A percentile compares a stretch with the other conserved stretches of the same genome.
These are phyloP conservation scores for Melanotaenia duboulayi DNA, from an alignment of 2,113 vertebrate genomes.

Conservation along the genomic window DNA sequence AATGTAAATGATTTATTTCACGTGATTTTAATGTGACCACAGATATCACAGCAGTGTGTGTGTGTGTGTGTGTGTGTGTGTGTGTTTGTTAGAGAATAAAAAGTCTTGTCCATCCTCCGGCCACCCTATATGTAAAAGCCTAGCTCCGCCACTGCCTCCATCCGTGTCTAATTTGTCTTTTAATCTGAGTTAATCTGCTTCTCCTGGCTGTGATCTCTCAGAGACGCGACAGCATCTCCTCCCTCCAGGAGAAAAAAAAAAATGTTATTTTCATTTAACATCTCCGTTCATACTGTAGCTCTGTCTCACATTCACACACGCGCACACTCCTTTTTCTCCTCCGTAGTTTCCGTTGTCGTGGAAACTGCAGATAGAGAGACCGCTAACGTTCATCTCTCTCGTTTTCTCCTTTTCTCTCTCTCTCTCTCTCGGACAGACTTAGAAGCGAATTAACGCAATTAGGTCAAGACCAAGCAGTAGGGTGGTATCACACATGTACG, in stretches of 20 bases:
- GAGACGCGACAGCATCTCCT: slow-evolving; percentile 4
- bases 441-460: slow-evolving; percentile 58
- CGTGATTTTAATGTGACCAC: too few species aligned
- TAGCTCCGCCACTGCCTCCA: neutral
- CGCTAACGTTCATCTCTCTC: slow-evolving; percentile 27
- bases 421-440: slow-evolving; percentile 15
- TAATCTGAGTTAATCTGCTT: slow-evolving; percentile 56
- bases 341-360: slow-evolving; percentile 75
- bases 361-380: slow-evolving; percentile 75
- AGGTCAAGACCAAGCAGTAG: slow-evolving; percentile 44
- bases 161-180: slow-evolving; percentile 37
- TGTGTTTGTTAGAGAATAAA: too few species aligned
- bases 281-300: neutral
- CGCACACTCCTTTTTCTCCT: slow-evolving; percentile 7
- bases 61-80: too few species aligned
- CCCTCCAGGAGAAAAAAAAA: slow-evolving; percentile 4
- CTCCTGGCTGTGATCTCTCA: slow-evolving; percentile 24
- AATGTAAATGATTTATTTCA: too few species aligned
- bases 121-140: too few species aligned
- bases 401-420: slow-evolving; percentile 9
- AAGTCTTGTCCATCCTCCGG: too few species aligned
- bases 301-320: slow-evolving; percentile 5
- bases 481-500: slow-evolving; percentile 13
- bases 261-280: slow-evolving; percentile 17
- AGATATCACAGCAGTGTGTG: too few species aligned